A percentile compares a stretch with the other conserved stretches of the same genome.
These are phyloP conservation scores for Tenebrosternarchus preto DNA, from an alignment of 2,113 vertebrate species.

Conservation along the genomic window DNA sequence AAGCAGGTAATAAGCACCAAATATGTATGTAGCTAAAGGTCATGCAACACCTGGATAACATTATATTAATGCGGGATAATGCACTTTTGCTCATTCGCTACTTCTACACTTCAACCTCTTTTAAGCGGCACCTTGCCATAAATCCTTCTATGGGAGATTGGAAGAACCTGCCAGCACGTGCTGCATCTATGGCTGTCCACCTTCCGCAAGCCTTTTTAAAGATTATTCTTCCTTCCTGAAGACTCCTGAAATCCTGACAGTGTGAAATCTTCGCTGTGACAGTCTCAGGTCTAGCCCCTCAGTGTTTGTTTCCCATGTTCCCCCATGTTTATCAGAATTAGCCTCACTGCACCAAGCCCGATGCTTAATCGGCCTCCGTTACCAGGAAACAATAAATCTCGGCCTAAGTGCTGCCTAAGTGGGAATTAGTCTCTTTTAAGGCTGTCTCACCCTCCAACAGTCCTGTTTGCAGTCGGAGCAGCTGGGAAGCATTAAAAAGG, in stretches of 20 bases:
- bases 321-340: conserved; percentile 52
- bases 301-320: conserved; percentile 52
- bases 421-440: conserved; percentile 55
- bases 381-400: conserved; percentile 62
- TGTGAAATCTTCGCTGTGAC: conserved; percentile 38
- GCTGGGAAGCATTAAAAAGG: conserved; percentile 57
- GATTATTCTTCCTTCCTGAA: neutral
- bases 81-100: too few relatives aligned
- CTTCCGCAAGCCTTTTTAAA: neutral
- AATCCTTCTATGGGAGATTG: neutral
- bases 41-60: neutral
- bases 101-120: too few relatives aligned
- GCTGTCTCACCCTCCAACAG: conserved; percentile 30
- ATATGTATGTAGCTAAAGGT: neutral
- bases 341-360: conserved; percentile 22
- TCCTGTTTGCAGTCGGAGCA: conserved; percentile 54
- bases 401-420: conserved; percentile 57
- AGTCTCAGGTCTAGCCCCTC: conserved; percentile 59
- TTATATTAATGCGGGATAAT: too few relatives aligned
- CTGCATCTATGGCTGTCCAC: conserved; percentile 7
- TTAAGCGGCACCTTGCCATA: neutral
- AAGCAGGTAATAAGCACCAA: neutral
- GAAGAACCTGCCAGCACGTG: neutral
- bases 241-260: neutral
- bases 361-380: conserved; percentile 58